These are phyloP conservation scores for Limnothrissa miodon DNA, from an alignment of 2,113 vertebrate species.

Conservation along the genomic window DNA sequence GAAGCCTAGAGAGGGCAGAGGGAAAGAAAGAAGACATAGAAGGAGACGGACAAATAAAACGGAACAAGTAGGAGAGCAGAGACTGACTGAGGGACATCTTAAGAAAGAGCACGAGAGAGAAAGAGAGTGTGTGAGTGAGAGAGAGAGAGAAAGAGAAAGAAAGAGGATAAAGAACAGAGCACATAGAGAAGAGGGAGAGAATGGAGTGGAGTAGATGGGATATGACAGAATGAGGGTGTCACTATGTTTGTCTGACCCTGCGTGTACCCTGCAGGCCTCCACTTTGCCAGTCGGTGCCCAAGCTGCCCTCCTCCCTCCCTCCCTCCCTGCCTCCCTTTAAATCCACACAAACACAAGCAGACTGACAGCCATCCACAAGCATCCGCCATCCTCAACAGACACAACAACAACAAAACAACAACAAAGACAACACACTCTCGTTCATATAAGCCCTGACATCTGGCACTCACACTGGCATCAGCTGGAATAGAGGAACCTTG, in stretches of 20 bases:
- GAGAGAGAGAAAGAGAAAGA: background rate
- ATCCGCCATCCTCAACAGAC: background rate
- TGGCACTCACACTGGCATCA: background rate
- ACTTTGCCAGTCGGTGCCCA: slow-evolving; percentile 17
- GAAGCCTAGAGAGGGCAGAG: background rate
- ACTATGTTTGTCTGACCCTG: slow-evolving; percentile 31
- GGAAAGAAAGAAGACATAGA: background rate
- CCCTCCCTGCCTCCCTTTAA: background rate
- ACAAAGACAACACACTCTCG: background rate
- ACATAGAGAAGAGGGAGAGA: background rate
- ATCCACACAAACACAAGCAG: background rate
- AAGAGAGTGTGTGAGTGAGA: background rate
- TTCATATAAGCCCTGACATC: background rate
- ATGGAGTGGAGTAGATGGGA: slow-evolving; percentile 39
- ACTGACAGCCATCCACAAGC: slow-evolving; percentile 5
- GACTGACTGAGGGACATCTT: slow-evolving; percentile 25
- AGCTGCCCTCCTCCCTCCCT: background rate
- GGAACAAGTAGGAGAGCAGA: background rate
- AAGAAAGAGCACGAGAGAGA: background rate
- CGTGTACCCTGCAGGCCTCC: slow-evolving; percentile 32
- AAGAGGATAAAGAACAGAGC: background rate
- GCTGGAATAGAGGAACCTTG: background rate
- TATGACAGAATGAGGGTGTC: slow-evolving; percentile 62
- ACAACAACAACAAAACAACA: background rate
- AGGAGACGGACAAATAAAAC: background rate